Evolutionary conservation across 2,888 invertebrate genomes (phyloP).

Genomic region (Congeria kusceri): DNA sequence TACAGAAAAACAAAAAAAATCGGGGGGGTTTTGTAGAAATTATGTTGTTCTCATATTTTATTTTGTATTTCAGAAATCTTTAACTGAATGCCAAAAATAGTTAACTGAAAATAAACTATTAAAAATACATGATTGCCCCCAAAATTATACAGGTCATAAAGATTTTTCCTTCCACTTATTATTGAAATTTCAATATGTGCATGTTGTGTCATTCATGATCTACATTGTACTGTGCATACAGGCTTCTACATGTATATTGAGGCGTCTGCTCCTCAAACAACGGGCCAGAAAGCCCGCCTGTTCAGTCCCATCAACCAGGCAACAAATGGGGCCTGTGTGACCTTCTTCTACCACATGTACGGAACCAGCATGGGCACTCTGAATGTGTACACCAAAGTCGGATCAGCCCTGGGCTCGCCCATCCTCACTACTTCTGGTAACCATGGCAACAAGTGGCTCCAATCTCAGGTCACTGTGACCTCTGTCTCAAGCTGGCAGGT

Average conservation of each 20-base stretch:
- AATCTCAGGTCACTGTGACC: constrained; percentile 69
- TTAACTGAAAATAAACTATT: too few species aligned
- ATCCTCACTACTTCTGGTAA: constrained; percentile 62
- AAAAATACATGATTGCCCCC: too few species aligned
- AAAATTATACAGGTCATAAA: too few species aligned
- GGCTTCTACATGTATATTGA: constrained; percentile 77
- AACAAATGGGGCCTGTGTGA: constrained; percentile 68
- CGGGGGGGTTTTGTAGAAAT: too few species aligned
- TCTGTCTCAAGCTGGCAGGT: constrained; percentile 73
- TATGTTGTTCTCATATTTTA: too few species aligned
- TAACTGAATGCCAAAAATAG: neutral
- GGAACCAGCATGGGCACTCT: constrained; percentile 72
- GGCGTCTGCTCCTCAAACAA: constrained; percentile 56
- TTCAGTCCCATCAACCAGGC: constrained; percentile 49
- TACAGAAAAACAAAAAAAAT: too few species aligned
- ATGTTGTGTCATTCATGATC: too few species aligned
- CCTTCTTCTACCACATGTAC: constrained; percentile 78
- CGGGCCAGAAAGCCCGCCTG: constrained; percentile 68
- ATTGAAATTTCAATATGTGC: too few species aligned
- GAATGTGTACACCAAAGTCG: constrained; percentile 62
- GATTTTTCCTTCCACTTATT: too few species aligned
- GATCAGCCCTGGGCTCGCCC: constrained; percentile 54
- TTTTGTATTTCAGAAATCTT: neutral
- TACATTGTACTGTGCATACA: too few species aligned
- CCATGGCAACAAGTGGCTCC: constrained; percentile 75